Evolutionary conservation across 1,140 invertebrate species (phyloP), one percentile per base, ranked within the genome.

Genomic region (Bombus superbus): DNA sequence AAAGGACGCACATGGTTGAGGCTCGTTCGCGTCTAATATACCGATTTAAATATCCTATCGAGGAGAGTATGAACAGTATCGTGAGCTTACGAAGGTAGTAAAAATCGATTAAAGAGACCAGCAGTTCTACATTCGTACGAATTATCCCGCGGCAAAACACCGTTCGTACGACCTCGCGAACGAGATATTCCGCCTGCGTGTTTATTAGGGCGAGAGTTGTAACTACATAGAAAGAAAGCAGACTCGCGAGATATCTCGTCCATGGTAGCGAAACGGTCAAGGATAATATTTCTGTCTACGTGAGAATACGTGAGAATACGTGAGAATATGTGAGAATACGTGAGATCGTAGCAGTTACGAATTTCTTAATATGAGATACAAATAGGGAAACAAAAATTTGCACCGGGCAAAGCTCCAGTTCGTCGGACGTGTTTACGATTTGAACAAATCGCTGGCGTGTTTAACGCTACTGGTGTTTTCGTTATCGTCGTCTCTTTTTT

Each of bases 81-180:
- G 35, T 0, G 66, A 68, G 35, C 32, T 18, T 3, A 10, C 32
- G 35, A 68, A 38, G 35, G 0, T 38, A 38, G 18, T 18, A 32
- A 68, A 68, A 3, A 18, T 35, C 66, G 32, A 42, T n/a, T 3
- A 42, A 42, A 42, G 42, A 53, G 18, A 6, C 22, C 6, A 22
- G 5, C 47, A 0, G 22, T 18, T 0, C 18, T 22, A 2, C 47
- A 2, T 22, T 22, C 6, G 0, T 22, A 53, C 18, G 18, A 53
- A 53, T 53, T 53, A 6, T 53, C 47, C 47, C 47, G 47, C 18
- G 18, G 1, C 47, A 4, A 53, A 53, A 53, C 18, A 53, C 5
- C 47, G 47, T 53, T 53, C 47, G 47, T 53, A 53, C 47, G 47
- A 53, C 47, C 18, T 1, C 47, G 0, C 47, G 47, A 6, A 22